Base-by-base conservation (phyloP, 1,140 invertebrate genomes). In the Sycobia sp. region DNA sequence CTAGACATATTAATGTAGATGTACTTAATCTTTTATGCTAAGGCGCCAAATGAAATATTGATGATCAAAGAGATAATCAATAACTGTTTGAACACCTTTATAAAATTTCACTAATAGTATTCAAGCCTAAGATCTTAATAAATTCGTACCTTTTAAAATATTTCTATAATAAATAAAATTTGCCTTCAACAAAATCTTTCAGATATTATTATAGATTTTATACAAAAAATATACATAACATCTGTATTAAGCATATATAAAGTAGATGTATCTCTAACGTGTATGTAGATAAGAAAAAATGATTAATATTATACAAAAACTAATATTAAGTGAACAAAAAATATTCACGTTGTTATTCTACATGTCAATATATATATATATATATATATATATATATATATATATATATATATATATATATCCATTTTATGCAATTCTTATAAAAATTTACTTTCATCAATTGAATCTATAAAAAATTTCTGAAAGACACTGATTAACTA, bases 131-230 rank as follows among this genome's bases (percentile, higher is more conserved):
- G n/a, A n/a, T n/a, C n/a, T n/a, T 36, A 41, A 32, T 2, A 8
- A 51, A 43, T 44, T 51, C 38, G 22, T 18, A 11, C 20, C 23
- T 44, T 43, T 44, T n/a, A 43, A 43, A 39, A 16, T 23, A 23
- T 50, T 41, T 43, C 46, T 46, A 47, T 14, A 62, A 54, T 47
- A 62, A 62, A 62, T 62, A 62, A 44, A 38, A 29, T 43, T 50
- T 53, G 20, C 29, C 10, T 61, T 32, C 38, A 46, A 14, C n/a
- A 46, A 54, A 54, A 53, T 36, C 41, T 62, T 54, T 54, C 59
- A 62, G 50, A 54, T 23, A 54, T 54, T 54, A 54, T 47, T 10
- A 32, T 54, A 54, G 49, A 44, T 44, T 53, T 34, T 36, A 5
- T 61, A 53, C 23, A 44, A 41, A 44, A 56, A 57, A 54, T 23